Evolutionary conservation across 2,797 vertebrate species (phyloP), one percentile per base, ranked within the genome.

Genomic region (Microctenopoma steveboyesi): DNA sequence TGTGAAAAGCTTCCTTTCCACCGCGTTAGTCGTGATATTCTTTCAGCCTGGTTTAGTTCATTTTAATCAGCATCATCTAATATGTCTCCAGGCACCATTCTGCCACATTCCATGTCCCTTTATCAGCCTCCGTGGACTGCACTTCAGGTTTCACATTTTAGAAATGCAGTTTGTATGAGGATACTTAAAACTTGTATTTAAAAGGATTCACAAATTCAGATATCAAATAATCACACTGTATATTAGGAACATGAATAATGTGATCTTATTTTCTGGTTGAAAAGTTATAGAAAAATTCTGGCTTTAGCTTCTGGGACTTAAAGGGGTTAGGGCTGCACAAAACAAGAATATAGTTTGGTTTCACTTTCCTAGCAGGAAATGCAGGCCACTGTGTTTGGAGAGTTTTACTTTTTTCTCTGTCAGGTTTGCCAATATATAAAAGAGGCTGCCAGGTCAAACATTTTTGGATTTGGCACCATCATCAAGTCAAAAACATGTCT

Each of bases 61-160:
- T 63, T 69, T 72, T 70, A 74, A 78, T 82, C 61, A 72, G 56
- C 57, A 63, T 75, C 64, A 74, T 59, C 27, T 78, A 70, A 76
- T 65, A 70, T 62, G 73, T 76, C 69, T 77, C 56, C 49, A 52
- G 64, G 8, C 10, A 33, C n/a, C 28, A 15, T 49, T 72, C 71
- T 78, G 75, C 57, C 61, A 72, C 35, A 62, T 53, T 76, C 22
- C 48, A 66, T 82, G 78, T 74, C 54, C 63, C 65, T 63, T 84
- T 54, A 72, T 33, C 28, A 35, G 42, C 45, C 46, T 69, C 46
- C 5, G 28, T 55, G 18, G 48, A 72, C 18, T 64, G 47, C 30
- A 63, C 46, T 68, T 77, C 45, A 61, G 46, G 10, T 37, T 30
- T 49, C 7, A 47, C 8, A 39, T 51, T 64, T 51, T 33, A 3